Percentiles rank a stretch among this genome's conserved stretches.
Conservation (phyloP, 1,140 invertebrate species). For the Metopolophium dirhodum region DNA sequence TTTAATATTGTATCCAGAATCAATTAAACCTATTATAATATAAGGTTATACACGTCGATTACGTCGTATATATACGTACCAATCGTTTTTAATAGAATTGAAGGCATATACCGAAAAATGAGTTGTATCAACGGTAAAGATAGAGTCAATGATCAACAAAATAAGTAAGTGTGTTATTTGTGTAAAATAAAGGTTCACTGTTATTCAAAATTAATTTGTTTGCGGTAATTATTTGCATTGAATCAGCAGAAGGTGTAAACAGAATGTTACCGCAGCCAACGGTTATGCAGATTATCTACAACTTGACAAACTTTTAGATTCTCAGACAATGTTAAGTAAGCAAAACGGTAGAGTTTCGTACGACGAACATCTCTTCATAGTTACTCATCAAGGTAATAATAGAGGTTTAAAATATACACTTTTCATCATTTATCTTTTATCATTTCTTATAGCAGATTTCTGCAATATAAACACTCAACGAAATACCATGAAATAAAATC, state of each 20-base stretch:
- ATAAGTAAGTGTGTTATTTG: constrained; percentile 22
- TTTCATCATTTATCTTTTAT: not conserved
- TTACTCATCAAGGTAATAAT: constrained; percentile 93
- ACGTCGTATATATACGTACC: not conserved
- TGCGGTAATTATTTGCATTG: not conserved
- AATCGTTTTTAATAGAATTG: not conserved
- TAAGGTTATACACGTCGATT: not conserved
- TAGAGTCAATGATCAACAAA: constrained; percentile 1
- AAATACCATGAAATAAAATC: not conserved
- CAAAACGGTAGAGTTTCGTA: constrained; percentile 72
- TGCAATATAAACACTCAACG: not conserved
- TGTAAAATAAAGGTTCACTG: not conserved
- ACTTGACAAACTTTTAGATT: constrained; percentile 86
- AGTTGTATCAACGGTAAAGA: not conserved
- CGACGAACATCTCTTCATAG: constrained; percentile 97
- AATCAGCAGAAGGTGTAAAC: constrained; percentile 9
- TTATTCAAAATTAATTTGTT: not conserved
- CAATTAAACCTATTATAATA: no score
- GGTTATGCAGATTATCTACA: constrained; percentile 83
- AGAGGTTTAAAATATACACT: not conserved
- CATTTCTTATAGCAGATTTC: not conserved
- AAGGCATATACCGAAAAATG: not conserved
- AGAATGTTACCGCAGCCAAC: not conserved
- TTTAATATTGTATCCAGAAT: not conserved
- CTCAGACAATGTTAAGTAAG: constrained; percentile 83